Evolutionary conservation across 2,797 vertebrate genomes (phyloP).

Genomic region (Sebastes diaconus): DNA sequence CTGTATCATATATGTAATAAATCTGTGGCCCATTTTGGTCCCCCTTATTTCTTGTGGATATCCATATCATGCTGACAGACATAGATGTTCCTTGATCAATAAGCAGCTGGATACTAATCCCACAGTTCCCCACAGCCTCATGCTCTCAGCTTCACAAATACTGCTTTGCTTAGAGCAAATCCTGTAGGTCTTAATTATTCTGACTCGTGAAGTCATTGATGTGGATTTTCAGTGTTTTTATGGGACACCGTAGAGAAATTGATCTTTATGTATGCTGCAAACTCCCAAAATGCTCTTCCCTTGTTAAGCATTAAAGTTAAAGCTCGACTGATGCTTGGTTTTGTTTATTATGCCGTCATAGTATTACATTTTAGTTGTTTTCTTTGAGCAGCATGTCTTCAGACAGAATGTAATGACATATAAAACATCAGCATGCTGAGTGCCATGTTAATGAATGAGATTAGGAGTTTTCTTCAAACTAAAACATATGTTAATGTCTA

Average conservation of each 20-base stretch:
- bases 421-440: neutral
- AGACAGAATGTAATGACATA: too few species aligned
- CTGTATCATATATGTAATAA: neutral
- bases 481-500: neutral
- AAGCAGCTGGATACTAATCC: constrained; percentile 2
- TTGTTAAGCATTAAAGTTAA: neutral
- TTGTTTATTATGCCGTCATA: neutral
- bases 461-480: neutral
- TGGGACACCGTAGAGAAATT: neutral
- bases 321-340: neutral
- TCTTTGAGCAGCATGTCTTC: neutral
- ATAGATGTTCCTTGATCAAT: constrained; percentile 4
- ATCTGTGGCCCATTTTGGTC: neutral
- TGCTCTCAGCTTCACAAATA: constrained; percentile 10
- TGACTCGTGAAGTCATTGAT: neutral
- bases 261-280: neutral
- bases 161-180: constrained; percentile 13
- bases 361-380: neutral
- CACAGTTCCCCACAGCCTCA: neutral
- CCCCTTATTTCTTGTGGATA: neutral
- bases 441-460: neutral
- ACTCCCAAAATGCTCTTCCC: neutral
- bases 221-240: constrained; percentile 1
- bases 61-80: neutral
- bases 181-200: neutral